Evolutionary conservation across 1,140 invertebrate species (phyloP).

Genomic region (Metaphire vulgaris): DNA sequence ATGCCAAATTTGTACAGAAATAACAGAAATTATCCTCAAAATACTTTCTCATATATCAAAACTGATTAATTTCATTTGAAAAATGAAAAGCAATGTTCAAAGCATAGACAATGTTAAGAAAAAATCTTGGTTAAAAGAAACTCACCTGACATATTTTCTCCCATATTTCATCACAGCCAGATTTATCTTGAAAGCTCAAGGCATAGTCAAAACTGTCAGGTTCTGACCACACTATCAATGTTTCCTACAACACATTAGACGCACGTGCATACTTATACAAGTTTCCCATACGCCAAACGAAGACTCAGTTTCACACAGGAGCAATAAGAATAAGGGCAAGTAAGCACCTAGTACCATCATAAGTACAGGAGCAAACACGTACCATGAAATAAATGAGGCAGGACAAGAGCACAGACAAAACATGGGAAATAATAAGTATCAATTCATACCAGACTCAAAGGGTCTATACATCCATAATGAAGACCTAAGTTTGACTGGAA

Average conservation of each 20-base stretch:
- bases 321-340: neutral
- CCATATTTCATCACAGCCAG: constrained; percentile 99
- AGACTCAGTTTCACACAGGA: neutral
- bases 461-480: too few relatives aligned
- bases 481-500: too few relatives aligned
- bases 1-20: too few relatives aligned
- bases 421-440: neutral
- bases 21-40: too few relatives aligned
- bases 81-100: too few relatives aligned
- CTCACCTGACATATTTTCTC: constrained; percentile 95
- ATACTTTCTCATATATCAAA: too few relatives aligned
- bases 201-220: constrained; percentile 98
- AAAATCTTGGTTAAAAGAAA: too few relatives aligned
- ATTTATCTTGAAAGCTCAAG: constrained; percentile 98
- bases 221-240: constrained; percentile 99
- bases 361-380: neutral
- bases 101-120: too few relatives aligned
- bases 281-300: neutral
- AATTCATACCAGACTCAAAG: neutral
- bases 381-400: neutral
- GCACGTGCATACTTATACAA: constrained; percentile 2
- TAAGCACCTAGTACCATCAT: neutral
- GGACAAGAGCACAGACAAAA: neutral
- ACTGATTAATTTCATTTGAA: too few relatives aligned
- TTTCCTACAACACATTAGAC: constrained; percentile 63